These are phyloP conservation scores for Balaenoptera acutorostrata DNA, from an alignment of 2,113 vertebrate species.

Conservation along the genomic window DNA sequence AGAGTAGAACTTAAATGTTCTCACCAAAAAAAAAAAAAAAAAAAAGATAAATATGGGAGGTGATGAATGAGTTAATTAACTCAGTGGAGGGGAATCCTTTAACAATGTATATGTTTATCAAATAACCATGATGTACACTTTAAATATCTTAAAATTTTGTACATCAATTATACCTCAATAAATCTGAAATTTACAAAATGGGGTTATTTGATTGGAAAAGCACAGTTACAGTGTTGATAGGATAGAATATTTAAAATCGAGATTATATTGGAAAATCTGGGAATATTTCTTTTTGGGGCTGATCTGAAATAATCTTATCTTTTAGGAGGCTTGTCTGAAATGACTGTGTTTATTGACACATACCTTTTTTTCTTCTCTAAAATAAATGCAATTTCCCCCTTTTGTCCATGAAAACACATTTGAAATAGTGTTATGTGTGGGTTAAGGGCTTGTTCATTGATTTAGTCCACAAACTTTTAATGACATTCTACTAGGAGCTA, in stretches of 20 bases:
- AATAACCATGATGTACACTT: not conserved
- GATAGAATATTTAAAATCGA: not conserved
- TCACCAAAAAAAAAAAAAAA: not conserved
- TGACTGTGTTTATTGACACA: not conserved
- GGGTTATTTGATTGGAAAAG: not conserved
- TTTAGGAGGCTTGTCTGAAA: not conserved
- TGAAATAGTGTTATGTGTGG: not conserved
- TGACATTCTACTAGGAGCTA: not conserved
- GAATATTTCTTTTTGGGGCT: not conserved
- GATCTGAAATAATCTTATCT: not conserved
- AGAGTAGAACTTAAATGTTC: not conserved
- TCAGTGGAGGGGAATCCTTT: not conserved
- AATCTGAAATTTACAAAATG: not conserved
- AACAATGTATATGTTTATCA: not conserved
- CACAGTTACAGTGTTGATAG: not conserved
- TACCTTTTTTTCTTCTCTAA: not conserved
- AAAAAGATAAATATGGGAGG: not conserved
- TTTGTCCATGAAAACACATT: not conserved
- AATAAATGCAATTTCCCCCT: not conserved
- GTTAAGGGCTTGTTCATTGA: not conserved
- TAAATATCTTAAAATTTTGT: not conserved
- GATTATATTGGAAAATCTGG: not conserved
- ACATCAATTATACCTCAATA: not conserved
- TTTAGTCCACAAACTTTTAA: not conserved
- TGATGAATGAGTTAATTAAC: not conserved